Conservation (phyloP, 2,113 vertebrate genomes). For the Bubalus kerabau region DNA sequence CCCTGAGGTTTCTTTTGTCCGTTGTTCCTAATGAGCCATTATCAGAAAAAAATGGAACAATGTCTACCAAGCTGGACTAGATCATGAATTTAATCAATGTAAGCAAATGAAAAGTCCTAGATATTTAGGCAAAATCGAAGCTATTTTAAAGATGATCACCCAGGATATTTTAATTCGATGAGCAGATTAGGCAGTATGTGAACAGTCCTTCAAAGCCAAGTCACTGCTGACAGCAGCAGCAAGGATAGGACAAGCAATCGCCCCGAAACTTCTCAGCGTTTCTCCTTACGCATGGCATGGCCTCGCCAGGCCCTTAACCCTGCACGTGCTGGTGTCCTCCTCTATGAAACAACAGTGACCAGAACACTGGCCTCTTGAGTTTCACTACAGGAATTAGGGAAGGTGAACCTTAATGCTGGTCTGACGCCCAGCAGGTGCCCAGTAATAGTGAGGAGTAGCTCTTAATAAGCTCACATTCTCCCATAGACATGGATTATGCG, state of each 20-base stretch:
- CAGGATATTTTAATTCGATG: background rate
- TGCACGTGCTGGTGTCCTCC: rapidly evolving
- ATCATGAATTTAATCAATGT: background rate
- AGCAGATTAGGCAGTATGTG: background rate
- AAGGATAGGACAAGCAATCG: background rate
- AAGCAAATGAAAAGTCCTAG: background rate
- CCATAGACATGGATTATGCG: background rate
- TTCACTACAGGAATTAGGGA: background rate
- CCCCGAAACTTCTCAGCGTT: background rate
- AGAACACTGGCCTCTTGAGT: background rate
- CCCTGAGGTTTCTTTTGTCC: background rate
- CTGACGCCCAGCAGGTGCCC: background rate
- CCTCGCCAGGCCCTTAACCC: background rate
- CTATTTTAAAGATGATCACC: background rate
- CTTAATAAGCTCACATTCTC: background rate
- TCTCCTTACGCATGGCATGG: rapidly evolving
- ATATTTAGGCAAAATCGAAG: background rate
- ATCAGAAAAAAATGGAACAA: background rate
- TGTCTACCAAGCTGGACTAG: background rate
- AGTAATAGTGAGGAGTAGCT: background rate
- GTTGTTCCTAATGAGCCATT: background rate
- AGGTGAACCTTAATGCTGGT: background rate
- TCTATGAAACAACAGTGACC: too few species aligned
- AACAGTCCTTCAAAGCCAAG: background rate
- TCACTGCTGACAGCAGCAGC: background rate